Percentiles rank a stretch among this genome's conserved stretches.
Conservation (phyloP, 2,113 vertebrate genomes). For the zebrafish (Danio rerio) region GRCz12tu NC_133188.1:27379001-27379500, state of each 20-base stretch:
- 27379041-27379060: too few species aligned
- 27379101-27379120: constrained; percentile 10
- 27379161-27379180: not conserved
- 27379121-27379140: not conserved
- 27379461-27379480: not conserved
- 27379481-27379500: constrained; percentile 28
- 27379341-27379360: not conserved
- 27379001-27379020: not conserved
- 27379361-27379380: not conserved
- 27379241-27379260: not conserved
- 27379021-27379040: too few species aligned
- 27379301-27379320: not conserved
- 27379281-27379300: not conserved
- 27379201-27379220: not conserved
- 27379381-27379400: constrained; percentile 2
- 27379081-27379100: not conserved
- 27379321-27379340: not conserved
- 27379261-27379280: not conserved
- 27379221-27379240: not conserved
- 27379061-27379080: not conserved
- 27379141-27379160: not conserved
- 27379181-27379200: not conserved
- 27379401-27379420: not conserved
- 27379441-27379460: not conserved
- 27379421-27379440: not conserved